Evolutionary conservation across 2,797 vertebrate species (phyloP).

Genomic region (Psittacula echo): DNA sequence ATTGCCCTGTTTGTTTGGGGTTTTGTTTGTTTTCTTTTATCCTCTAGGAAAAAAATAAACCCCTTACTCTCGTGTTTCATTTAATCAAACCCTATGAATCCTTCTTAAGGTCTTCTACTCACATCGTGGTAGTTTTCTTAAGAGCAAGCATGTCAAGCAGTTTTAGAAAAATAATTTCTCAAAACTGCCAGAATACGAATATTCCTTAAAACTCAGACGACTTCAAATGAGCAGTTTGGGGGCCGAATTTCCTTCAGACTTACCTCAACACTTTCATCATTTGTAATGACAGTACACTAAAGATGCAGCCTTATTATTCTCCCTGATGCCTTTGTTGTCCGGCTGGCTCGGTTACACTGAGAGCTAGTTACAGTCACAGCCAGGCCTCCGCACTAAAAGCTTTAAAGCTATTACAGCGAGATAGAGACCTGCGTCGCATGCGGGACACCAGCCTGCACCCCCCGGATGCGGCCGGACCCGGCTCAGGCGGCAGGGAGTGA

Average conservation of each 20-base stretch:
- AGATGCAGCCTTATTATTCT: neutral
- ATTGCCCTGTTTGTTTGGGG: neutral
- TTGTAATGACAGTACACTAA: neutral
- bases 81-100: neutral
- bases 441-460: fast-evolving
- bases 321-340: neutral
- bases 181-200: neutral
- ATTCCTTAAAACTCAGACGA: neutral
- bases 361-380: neutral
- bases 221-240: fast-evolving
- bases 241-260: neutral
- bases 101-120: neutral
- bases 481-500: no score
- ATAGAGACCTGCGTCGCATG: fast-evolving
- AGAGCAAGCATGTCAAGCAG: neutral
- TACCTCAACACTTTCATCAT: neutral
- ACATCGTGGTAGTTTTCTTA: fast-evolving
- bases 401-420: fast-evolving
- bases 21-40: neutral
- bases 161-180: neutral
- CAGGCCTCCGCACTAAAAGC: neutral
- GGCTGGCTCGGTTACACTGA: neutral
- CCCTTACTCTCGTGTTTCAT: neutral
- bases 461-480: neutral
- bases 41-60: neutral